A percentile compares a stretch with the other conserved stretches of the same genome.
Conservation (phyloP, 1,140 invertebrate species). For the Temnothorax longispinosus region DNA sequence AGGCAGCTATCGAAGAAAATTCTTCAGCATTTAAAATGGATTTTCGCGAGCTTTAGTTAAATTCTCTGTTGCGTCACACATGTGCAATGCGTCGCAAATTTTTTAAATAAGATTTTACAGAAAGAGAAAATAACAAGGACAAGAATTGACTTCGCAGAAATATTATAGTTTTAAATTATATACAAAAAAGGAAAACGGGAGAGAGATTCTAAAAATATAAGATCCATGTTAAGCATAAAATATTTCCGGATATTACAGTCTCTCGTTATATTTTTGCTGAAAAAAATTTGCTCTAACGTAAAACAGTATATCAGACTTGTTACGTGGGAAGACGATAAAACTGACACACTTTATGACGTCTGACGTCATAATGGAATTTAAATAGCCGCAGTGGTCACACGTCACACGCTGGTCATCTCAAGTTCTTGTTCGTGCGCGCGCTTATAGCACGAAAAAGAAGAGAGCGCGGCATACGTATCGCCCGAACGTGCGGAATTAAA, state of each 20-base stretch:
- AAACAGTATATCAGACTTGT: background rate
- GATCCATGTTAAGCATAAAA: background rate
- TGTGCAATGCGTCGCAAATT: background rate
- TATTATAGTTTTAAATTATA: background rate
- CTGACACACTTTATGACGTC: background rate
- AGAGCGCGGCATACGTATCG: slow-evolving; percentile 46
- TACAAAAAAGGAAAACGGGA: background rate
- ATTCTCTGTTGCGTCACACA: background rate
- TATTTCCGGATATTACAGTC: background rate
- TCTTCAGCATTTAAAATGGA: background rate
- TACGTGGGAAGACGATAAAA: background rate
- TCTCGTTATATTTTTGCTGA: background rate
- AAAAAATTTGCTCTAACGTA: background rate
- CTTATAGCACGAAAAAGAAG: slow-evolving; percentile 7
- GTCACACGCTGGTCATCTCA: slow-evolving; percentile 35
- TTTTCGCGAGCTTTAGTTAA: background rate
- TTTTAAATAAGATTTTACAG: background rate
- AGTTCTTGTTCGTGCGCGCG: background rate
- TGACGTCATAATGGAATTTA: slow-evolving; percentile 40
- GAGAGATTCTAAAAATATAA: background rate
- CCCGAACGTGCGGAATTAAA: slow-evolving; percentile 61
- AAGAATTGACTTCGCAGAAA: background rate
- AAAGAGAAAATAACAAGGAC: background rate
- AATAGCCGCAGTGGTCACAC: background rate
- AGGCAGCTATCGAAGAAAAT: slow-evolving; percentile 14